Evolutionary conservation across 2,113 vertebrate species (phyloP).

Genomic region (Planiliza haematocheilus): DNA sequence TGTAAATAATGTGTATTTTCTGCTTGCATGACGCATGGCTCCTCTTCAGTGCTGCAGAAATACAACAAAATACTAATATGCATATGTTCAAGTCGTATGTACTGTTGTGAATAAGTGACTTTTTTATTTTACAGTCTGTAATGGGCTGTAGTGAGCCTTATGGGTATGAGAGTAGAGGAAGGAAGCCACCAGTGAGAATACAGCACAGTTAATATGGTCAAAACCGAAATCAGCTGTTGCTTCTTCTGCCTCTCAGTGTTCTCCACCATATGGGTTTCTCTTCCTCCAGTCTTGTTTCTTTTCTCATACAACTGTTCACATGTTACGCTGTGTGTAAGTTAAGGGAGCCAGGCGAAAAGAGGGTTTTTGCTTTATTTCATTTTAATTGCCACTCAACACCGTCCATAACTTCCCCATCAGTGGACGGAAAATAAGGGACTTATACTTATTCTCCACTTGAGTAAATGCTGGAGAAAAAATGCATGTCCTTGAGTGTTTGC

Average conservation of each 20-base stretch:
- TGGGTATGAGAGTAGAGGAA: slow-evolving; percentile 30
- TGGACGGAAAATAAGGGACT: neutral
- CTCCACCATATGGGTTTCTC: neutral
- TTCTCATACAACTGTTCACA: neutral
- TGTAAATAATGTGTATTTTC: neutral
- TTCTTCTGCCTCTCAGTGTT: slow-evolving; percentile 3
- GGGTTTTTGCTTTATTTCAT: neutral
- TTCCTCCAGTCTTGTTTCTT: neutral
- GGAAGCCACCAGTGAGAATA: slow-evolving; percentile 24
- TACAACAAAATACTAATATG: neutral
- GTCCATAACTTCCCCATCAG: neutral
- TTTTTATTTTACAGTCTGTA: slow-evolving; percentile 5
- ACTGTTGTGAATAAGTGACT: neutral
- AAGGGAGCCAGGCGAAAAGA: no score
- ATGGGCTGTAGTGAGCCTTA: slow-evolving; percentile 14
- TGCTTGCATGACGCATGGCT: no score
- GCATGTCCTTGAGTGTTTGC: no score
- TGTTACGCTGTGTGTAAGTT: no score
- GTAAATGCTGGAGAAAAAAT: no score
- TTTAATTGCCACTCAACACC: neutral
- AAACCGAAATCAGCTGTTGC: slow-evolving; percentile 45
- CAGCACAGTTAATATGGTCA: slow-evolving; percentile 5
- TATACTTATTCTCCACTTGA: neutral
- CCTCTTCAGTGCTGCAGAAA: neutral
- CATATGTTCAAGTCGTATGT: neutral